Conservation (phyloP, 2,888 invertebrate genomes). For the Invenusta paracnida region DNA sequence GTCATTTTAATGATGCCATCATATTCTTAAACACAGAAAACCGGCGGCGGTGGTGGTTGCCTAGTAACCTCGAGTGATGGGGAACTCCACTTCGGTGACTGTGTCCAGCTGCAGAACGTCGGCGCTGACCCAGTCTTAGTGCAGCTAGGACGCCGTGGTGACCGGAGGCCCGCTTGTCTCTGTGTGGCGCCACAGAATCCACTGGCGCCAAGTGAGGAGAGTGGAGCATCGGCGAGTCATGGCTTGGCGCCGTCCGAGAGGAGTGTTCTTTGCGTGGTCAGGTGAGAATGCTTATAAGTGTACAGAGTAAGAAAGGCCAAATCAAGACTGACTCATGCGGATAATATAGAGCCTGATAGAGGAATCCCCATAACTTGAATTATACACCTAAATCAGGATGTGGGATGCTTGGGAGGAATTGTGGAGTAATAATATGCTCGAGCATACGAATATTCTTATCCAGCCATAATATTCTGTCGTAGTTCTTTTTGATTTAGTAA, state of each 20-base stretch:
- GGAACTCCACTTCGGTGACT: constrained; percentile 56
- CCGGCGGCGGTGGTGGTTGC: too few relatives aligned
- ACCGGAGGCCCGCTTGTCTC: constrained; percentile 51
- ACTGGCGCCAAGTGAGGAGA: constrained; percentile 47
- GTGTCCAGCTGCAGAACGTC: constrained; percentile 52
- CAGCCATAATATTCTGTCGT: too few relatives aligned
- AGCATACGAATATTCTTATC: too few relatives aligned
- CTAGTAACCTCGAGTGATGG: constrained; percentile 55
- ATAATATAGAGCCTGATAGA: too few relatives aligned
- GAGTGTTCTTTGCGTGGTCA: constrained; percentile 34
- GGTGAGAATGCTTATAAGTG: not conserved
- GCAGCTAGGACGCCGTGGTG: constrained; percentile 45
- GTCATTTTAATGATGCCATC: too few relatives aligned
- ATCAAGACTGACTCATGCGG: too few relatives aligned
- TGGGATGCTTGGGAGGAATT: too few relatives aligned
- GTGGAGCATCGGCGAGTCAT: constrained; percentile 37
- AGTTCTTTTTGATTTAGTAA: too few relatives aligned
- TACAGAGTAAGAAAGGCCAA: not conserved
- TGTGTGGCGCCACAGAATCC: constrained; percentile 49
- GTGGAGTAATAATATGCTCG: too few relatives aligned
- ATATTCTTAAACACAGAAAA: too few relatives aligned
- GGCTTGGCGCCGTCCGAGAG: not conserved
- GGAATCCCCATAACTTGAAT: too few relatives aligned
- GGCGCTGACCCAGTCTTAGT: constrained; percentile 49
- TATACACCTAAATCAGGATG: too few relatives aligned